Evolutionary conservation across 2,888 invertebrate genomes (phyloP).

Genomic region (Aradus depressus): DNA sequence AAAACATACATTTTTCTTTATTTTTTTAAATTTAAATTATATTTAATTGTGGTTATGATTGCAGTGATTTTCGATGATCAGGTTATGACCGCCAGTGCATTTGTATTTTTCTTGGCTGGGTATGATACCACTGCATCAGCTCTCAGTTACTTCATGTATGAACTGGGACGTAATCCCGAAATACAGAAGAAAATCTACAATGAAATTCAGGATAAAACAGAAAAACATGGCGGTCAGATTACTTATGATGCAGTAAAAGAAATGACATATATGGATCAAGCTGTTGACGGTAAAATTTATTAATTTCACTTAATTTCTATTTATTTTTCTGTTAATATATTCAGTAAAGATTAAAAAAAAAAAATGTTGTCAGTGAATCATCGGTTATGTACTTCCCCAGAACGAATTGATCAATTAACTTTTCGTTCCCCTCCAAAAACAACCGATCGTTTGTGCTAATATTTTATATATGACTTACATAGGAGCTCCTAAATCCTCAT

Average conservation of each 20-base stretch:
- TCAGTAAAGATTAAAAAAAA: too few species aligned
- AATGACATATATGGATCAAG: conserved; percentile 46
- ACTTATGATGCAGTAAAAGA: conserved; percentile 46
- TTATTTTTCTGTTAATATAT: too few species aligned
- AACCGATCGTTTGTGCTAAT: too few species aligned
- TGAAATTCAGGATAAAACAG: conserved; percentile 40
- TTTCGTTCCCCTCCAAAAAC: too few species aligned
- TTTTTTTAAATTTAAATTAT: background rate
- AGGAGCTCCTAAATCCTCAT: too few species aligned
- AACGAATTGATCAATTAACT: too few species aligned
- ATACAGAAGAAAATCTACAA: conserved; percentile 42
- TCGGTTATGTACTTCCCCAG: too few species aligned
- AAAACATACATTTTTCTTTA: too few species aligned
- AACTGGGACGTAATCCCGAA: conserved; percentile 43
- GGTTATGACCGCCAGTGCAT: conserved; percentile 40
- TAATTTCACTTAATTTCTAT: too few species aligned
- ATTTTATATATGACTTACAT: too few species aligned
- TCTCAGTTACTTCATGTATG: conserved; percentile 45
- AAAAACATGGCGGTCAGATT: conserved; percentile 39
- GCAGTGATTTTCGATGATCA: conserved; percentile 28
- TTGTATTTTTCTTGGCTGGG: conserved; percentile 51
- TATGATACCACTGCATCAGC: conserved; percentile 53
- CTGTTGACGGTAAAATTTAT: conserved; percentile 40
- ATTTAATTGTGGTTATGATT: conserved; percentile 7
- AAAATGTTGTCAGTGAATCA: too few species aligned